Base-by-base conservation (phyloP, 2,113 vertebrate species). In the Pontoporia blainvillei region DNA sequence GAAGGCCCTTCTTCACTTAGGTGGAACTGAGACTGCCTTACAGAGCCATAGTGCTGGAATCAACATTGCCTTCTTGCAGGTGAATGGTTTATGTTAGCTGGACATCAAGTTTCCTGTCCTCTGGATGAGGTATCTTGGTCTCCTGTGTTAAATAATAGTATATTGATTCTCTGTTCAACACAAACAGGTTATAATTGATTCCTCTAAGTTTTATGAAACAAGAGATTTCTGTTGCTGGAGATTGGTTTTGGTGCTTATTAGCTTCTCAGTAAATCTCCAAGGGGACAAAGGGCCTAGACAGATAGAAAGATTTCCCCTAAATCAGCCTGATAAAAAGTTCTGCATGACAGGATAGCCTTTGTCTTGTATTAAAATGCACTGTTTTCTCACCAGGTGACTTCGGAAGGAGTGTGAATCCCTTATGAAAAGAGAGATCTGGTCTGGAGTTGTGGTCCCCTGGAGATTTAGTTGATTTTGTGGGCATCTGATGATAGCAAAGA, bases 241-340 rank as follows among this genome's bases (percentile, higher is more conserved):
- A 97, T 97, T 71, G 97, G 98, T 97, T 97, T 97, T 86, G 96
- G 91, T 91, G 94, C 73, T 97, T 97, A 94, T 82, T 89, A 95
- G 54, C 83, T 81, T 98, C 89, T 93, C 66, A 46, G 78, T 95
- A 90, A 95, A 96, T 97, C 91, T 95, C 44, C 49, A 93, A 83
- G 10, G 36, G 20, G 54, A 75, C 72, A 79, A 83, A 78, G 46
- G 59, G 13, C 41, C 52, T 94, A 49, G 57, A 67, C 13, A 27
- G 41, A n/a, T 95, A 62, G 66, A 87, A 92, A 79, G 29, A 66
- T 93, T 94, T 83, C 39, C 66, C 61, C 34, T 84, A 91, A 93
- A 90, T 95, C 93, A 93, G 31, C 34, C 18, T 72, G 59, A 59
- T 84, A 67, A 94, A 86, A 96, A 93, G 72, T 86, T 91, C 82